These are phyloP conservation scores for Lordiphosa fenestrarum DNA, from an alignment of 2,888 invertebrate species.

Conservation along the genomic window DNA sequence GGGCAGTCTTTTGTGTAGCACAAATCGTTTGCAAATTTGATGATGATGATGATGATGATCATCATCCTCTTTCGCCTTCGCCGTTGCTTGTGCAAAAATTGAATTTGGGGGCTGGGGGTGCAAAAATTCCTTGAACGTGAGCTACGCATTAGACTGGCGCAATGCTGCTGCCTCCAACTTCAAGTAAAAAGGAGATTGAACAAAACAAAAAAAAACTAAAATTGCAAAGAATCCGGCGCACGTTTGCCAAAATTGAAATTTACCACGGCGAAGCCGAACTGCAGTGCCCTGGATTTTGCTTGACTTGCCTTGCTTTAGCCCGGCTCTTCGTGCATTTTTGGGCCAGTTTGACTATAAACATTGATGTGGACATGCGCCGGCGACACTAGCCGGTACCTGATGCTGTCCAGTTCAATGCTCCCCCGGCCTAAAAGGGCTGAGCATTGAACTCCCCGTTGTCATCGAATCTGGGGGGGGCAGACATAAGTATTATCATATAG, in stretches of 20 bases:
- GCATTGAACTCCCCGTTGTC: too few species aligned
- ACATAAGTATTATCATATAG: too few species aligned
- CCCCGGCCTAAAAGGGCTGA: too few species aligned
- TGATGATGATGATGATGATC: too few species aligned
- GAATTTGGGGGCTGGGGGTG: neutral
- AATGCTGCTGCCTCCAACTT: slow-evolving; percentile 4
- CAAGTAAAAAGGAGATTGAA: neutral
- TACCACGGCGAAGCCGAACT: slow-evolving; percentile 37
- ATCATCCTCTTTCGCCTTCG: too few species aligned
- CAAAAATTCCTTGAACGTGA: slow-evolving; percentile 39
- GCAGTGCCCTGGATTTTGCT: slow-evolving; percentile 21
- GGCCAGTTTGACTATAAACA: slow-evolving; percentile 43
- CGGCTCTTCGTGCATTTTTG: slow-evolving; percentile 4
- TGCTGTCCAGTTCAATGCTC: too few species aligned
- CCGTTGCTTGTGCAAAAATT: too few species aligned
- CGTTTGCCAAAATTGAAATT: slow-evolving; percentile 60
- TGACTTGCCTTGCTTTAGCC: neutral
- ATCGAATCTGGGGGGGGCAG: too few species aligned
- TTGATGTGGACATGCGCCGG: slow-evolving; percentile 42
- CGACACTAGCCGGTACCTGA: slow-evolving; percentile 22
- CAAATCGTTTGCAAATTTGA: too few species aligned
- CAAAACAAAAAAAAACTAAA: slow-evolving; percentile 5
- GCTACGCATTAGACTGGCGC: slow-evolving; percentile 22
- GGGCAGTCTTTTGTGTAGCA: too few species aligned
- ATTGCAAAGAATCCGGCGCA: slow-evolving; percentile 35